Base-by-base conservation (phyloP, 1,140 invertebrate genomes). In the Penaeus chinensis region DNA sequence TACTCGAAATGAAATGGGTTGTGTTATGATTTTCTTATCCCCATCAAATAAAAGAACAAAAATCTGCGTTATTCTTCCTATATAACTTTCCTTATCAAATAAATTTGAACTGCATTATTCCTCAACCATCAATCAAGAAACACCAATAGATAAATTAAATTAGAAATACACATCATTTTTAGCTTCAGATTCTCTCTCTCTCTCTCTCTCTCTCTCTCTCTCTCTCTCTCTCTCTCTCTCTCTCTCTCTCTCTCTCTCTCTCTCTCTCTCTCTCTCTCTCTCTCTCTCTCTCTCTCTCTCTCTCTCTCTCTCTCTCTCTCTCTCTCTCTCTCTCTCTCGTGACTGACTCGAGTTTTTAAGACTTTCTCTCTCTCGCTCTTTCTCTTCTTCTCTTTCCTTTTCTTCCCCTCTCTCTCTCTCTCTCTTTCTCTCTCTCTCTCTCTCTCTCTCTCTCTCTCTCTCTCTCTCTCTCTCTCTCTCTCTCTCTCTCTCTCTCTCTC, bases 381-480 rank as follows among this genome's bases (percentile, higher is more conserved):
- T 71, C 69, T n/a, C 69, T 71, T 22, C 18, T 22, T 71, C 69
- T 71, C 69, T 71, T 22, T 71, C 69, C 24, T 22, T 71, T 22
- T 71, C 69, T n/a, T n/a, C 8, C 7, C 27, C n/a, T 22, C 1
- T n/a, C n/a, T n/a, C 69, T 24, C 69, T 71, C 69, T 71, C 69
- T 71, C 69, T 71, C 69, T 71, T n/a, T 71, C 69, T 71, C 69
- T 71, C 69, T 74, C 69, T 74, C 69, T 74, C 69, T 74, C 69
- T 74, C 69, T 74, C 69, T 74, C 69, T 74, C 69, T 74, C n/a
- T 74, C 69, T 74, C 69, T 71, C 69, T 71, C 69, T 71, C 69
- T 71, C 69, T 71, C 69, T 24, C 69, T 71, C 69, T 24, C 69
- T 71, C 20, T 24, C 69, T 71, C 69, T 24, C 69, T 22, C 69